phyloP scores from a whole-genome alignment of 2,797 vertebrate genomes.

The Lutjanus argentimaculatus region DNA sequence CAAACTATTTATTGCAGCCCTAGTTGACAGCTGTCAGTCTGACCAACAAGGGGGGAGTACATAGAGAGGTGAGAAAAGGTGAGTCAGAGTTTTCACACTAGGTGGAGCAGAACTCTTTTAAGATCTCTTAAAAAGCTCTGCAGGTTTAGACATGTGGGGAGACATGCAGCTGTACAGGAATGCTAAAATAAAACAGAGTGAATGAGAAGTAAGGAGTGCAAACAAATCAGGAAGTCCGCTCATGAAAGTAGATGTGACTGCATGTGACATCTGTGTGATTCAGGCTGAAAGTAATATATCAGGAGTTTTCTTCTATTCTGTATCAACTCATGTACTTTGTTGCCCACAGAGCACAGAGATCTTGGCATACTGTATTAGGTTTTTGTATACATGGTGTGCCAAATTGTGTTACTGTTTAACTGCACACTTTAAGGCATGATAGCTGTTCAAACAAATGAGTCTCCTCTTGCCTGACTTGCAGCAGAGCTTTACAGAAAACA shows the following conservation, averaged over 20 bases:
- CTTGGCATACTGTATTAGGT: background rate
- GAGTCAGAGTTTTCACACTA: background rate
- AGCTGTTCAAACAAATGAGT: constrained; percentile 29
- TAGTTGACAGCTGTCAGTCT: constrained; percentile 1
- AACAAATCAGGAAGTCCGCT: constrained; percentile 57
- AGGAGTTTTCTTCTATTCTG: background rate
- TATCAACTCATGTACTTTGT: background rate
- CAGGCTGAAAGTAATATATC: background rate
- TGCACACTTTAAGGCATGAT: background rate
- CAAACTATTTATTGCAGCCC: too few species aligned
- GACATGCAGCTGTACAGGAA: background rate
- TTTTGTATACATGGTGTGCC: background rate
- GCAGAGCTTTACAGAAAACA: background rate
- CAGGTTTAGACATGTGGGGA: constrained; percentile 51
- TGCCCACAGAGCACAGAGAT: background rate
- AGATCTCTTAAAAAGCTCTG: too few species aligned
- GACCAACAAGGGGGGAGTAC: background rate
- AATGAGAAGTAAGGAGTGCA: background rate
- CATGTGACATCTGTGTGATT: constrained; percentile 23
- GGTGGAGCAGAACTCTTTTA: background rate
- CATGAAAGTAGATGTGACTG: constrained; percentile 11
- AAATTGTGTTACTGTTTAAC: constrained; percentile 23
- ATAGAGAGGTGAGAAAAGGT: background rate
- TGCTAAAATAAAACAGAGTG: constrained; percentile 4
- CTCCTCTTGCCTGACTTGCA: background rate